Conservation (phyloP, 2,888 invertebrate species). For the Masnerella sp. region DNA sequence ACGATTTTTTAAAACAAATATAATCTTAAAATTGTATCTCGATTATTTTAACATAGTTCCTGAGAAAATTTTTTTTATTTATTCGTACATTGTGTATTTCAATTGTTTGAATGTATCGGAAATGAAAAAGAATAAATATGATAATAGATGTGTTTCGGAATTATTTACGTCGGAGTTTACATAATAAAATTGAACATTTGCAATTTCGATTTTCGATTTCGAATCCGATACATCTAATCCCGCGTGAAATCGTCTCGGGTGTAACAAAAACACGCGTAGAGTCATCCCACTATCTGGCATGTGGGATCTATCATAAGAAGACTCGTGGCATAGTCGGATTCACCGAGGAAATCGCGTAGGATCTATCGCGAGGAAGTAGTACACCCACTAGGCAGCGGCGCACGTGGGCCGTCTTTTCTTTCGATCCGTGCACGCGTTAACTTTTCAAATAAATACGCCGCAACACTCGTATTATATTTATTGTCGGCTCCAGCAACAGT, state of each 20-base stretch:
- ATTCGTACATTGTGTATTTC: too few relatives aligned
- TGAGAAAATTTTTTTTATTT: too few relatives aligned
- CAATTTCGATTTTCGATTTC: not conserved
- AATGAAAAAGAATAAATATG: too few relatives aligned
- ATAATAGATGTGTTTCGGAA: too few relatives aligned
- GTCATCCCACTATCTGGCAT: conserved; percentile 12
- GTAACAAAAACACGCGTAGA: conserved; percentile 19
- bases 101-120: too few relatives aligned
- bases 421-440: conserved; percentile 25
- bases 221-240: conserved; percentile 6
- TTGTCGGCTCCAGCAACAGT: conserved; percentile 12
- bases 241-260: not conserved
- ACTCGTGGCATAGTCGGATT: conserved; percentile 17
- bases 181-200: too few relatives aligned
- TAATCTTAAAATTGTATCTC: too few relatives aligned
- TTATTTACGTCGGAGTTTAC: too few relatives aligned
- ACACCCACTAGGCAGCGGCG: conserved; percentile 21
- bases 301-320: conserved; percentile 40
- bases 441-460: conserved; percentile 29
- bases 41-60: too few relatives aligned
- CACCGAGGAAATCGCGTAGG: conserved; percentile 42
- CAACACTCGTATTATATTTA: conserved; percentile 18
- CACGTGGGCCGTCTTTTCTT: conserved; percentile 28
- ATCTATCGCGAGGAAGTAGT: conserved; percentile 41
- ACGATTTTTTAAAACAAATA: too few relatives aligned